Evolutionary conservation across 2,113 vertebrate genomes (phyloP).

Genomic region (Crotalus viridis): DNA sequence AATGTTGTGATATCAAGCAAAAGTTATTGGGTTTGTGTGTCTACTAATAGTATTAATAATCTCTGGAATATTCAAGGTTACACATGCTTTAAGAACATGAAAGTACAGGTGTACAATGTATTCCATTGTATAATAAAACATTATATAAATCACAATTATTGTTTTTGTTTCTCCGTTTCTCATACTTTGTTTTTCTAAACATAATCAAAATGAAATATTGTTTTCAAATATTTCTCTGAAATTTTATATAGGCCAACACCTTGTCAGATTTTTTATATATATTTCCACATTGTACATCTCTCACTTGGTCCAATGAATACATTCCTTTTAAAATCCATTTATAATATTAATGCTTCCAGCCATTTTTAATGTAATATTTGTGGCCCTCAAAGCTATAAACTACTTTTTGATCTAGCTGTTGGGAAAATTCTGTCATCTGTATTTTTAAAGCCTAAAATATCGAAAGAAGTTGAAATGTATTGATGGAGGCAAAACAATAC

Average conservation of each 20-base stretch:
- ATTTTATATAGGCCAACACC: background rate
- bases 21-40: background rate
- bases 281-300: background rate
- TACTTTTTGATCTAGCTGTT: background rate
- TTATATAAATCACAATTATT: background rate
- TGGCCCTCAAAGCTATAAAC: background rate
- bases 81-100: background rate
- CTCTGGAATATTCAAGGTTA: background rate
- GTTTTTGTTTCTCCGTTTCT: background rate
- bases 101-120: background rate
- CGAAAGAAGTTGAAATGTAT: background rate
- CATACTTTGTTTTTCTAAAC: background rate
- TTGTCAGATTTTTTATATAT: background rate
- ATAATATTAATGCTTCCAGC: background rate
- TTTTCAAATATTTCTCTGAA: background rate
- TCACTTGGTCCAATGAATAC: background rate
- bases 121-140: background rate
- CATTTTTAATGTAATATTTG: background rate
- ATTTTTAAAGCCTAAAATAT: background rate
- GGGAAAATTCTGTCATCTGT: background rate
- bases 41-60: background rate
- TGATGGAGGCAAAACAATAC: background rate
- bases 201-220: background rate
- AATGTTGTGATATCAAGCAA: background rate
- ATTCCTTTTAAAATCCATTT: background rate